Conservation (phyloP, 2,797 vertebrate species). For the Cottoperca gobio region DNA sequence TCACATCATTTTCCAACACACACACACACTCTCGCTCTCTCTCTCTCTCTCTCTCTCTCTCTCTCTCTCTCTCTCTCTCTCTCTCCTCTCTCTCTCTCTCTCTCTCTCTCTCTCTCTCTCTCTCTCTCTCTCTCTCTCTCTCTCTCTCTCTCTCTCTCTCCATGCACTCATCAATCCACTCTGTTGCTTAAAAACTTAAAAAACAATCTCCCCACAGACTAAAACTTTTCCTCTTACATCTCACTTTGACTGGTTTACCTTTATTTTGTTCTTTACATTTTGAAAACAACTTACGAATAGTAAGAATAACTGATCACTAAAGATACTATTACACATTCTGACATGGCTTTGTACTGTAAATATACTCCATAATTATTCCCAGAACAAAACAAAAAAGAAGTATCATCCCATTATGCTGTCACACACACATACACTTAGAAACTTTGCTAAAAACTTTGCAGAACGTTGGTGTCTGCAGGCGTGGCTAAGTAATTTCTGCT, state of each 20-base stretch:
- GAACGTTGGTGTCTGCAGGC: not conserved
- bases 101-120: too few species aligned
- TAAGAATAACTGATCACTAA: not conserved
- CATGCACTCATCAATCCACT: conserved; percentile 9
- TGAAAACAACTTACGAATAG: not conserved
- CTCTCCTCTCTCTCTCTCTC: too few species aligned
- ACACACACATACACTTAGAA: not conserved
- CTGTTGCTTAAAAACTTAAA: not conserved
- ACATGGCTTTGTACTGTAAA: not conserved
- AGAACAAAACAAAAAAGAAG: not conserved
- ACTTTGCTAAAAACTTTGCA: conserved; percentile 14
- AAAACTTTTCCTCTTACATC: not conserved
- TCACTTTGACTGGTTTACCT: not conserved
- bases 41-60: too few species aligned
- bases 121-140: too few species aligned
- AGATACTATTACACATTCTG: not conserved
- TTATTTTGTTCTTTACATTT: not conserved
- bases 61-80: too few species aligned
- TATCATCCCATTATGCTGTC: not conserved
- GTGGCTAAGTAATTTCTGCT: conserved; percentile 16
- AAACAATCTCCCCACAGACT: not conserved
- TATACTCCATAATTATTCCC: not conserved
- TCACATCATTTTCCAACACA: conserved; percentile 34
- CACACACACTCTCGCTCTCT: too few species aligned
- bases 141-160: not conserved